Evolutionary conservation across 64 coral and sea anemone species (phyloP).

Genomic region (Montipora sp.): DNA sequence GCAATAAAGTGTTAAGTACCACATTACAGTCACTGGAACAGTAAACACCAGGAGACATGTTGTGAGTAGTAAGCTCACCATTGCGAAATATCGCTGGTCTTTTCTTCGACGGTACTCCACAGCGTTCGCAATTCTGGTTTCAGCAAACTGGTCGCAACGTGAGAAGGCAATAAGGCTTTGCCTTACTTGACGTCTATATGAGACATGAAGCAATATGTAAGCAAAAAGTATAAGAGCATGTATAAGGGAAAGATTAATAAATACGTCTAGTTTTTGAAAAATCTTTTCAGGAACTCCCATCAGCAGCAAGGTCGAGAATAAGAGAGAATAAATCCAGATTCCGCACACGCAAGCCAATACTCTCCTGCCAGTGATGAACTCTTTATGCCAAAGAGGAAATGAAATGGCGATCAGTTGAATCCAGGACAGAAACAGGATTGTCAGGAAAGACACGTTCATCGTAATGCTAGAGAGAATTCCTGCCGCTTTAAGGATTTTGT

Average conservation of each 20-base stretch:
- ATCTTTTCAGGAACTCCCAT: slow-evolving; percentile 68
- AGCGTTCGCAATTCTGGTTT: background rate
- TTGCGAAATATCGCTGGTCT: slow-evolving; percentile 56
- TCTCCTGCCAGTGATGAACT: slow-evolving; percentile 31
- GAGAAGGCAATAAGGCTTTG: background rate
- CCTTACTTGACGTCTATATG: slow-evolving; percentile 59
- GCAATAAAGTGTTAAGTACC: slow-evolving; percentile 73
- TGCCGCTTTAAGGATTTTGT: slow-evolving; percentile 33
- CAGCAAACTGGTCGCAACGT: background rate
- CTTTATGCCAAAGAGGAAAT: slow-evolving; percentile 69
- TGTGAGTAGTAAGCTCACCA: slow-evolving; percentile 57
- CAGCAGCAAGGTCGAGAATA: slow-evolving; percentile 49
- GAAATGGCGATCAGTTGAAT: slow-evolving; percentile 69
- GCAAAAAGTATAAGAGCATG: slow-evolving; percentile 58
- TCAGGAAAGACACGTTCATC: slow-evolving; percentile 85
- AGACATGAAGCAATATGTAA: slow-evolving; percentile 55
- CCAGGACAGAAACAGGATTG: slow-evolving; percentile 78
- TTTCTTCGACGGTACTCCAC: slow-evolving; percentile 15
- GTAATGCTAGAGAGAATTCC: slow-evolving; percentile 68
- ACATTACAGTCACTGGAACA: slow-evolving; percentile 55
- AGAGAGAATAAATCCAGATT: slow-evolving; percentile 63
- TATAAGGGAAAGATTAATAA: slow-evolving; percentile 60
- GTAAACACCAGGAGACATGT: slow-evolving; percentile 69
- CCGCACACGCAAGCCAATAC: slow-evolving; percentile 4
- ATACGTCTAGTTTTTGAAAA: slow-evolving; percentile 71